Evolutionary conservation across 2,888 invertebrate species (phyloP).

Genomic region (Ellobium chinense): DNA sequence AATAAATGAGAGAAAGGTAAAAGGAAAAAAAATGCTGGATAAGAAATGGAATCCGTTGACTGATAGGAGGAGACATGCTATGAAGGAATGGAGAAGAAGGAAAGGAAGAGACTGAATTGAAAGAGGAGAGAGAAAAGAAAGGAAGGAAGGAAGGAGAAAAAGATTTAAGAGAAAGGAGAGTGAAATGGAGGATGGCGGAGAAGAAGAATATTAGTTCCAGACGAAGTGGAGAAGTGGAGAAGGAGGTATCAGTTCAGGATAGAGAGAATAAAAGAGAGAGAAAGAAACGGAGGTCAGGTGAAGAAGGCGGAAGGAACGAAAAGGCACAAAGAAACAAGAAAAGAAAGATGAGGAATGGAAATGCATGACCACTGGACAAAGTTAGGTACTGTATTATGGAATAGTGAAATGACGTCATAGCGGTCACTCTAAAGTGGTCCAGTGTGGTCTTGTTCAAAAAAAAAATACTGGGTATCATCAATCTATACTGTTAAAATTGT

Average conservation of each 20-base stretch:
- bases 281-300: background rate
- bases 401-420: too few species aligned
- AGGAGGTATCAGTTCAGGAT: background rate
- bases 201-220: background rate
- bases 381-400: too few species aligned
- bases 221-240: background rate
- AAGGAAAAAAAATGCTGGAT: too few species aligned
- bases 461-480: too few species aligned
- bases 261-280: background rate
- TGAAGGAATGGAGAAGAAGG: background rate
- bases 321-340: background rate
- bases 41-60: conserved; percentile 32
- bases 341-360: background rate
- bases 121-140: background rate
- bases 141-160: background rate
- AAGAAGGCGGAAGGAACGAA: background rate
- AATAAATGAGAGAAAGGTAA: too few species aligned
- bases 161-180: background rate
- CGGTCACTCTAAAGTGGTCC: too few species aligned
- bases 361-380: too few species aligned
- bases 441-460: too few species aligned
- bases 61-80: background rate
- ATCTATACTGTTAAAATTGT: too few species aligned
- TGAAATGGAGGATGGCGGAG: background rate
- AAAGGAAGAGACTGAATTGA: background rate